Evolutionary conservation across 1,140 invertebrate species (phyloP).

Genomic region (Diploscapter pachys): DNA sequence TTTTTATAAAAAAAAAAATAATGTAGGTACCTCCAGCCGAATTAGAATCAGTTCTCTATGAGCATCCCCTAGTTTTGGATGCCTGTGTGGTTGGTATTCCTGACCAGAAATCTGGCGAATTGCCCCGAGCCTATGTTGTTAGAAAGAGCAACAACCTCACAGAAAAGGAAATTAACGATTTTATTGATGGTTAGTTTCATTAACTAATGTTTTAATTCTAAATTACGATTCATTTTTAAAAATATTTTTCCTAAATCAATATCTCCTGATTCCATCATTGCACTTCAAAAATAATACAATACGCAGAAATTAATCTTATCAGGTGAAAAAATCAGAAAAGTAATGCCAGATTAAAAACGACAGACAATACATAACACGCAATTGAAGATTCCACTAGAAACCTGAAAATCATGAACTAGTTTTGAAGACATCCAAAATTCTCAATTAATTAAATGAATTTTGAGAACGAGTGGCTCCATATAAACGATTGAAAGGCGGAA

Average conservation of each 20-base stretch:
- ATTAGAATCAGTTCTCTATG: constrained; percentile 21
- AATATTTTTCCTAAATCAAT: background rate
- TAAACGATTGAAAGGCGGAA: constrained; percentile 19
- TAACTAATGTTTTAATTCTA: background rate
- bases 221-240: no score
- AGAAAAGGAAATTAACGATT: constrained; percentile 13
- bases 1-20: background rate
- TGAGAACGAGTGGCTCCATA: constrained; percentile 21
- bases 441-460: constrained; percentile 3
- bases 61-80: constrained; percentile 21
- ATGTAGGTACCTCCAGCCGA: constrained; percentile 21
- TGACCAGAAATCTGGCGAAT: constrained; percentile 20
- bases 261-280: background rate
- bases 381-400: no score
- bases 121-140: constrained; percentile 23
- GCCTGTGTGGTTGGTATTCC: constrained; percentile 24
- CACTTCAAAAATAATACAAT: background rate
- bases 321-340: no score
- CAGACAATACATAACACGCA: background rate
- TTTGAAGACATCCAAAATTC: background rate
- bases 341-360: background rate
- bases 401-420: background rate
- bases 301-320: background rate
- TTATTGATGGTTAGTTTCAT: constrained; percentile 14
- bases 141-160: background rate